phyloP scores from a whole-genome alignment of 2,888 invertebrate genomes.

The Lasioglossum morio region DNA sequence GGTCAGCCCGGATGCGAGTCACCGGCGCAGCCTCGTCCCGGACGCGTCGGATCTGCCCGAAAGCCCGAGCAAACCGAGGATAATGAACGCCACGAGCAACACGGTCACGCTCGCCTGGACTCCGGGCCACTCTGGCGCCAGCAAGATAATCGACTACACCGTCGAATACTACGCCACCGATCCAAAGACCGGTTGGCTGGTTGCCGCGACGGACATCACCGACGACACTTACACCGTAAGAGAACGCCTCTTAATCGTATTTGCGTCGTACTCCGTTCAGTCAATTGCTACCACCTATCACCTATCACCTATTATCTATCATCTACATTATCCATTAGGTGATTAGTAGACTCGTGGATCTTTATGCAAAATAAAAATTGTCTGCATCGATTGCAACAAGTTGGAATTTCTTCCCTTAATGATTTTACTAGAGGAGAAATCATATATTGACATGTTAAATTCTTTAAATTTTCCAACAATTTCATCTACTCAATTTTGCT shows the following conservation, averaged over 20 bases:
- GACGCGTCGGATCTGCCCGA: constrained; percentile 90
- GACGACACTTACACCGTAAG: constrained; percentile 89
- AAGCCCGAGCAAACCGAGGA: constrained; percentile 90
- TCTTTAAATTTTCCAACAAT: too few relatives aligned
- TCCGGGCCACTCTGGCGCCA: constrained; percentile 86
- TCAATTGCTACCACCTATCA: too few relatives aligned
- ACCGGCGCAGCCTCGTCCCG: constrained; percentile 87
- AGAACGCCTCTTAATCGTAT: neutral
- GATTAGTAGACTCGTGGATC: neutral
- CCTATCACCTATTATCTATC: neutral
- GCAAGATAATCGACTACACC: constrained; percentile 88
- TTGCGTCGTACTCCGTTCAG: neutral
- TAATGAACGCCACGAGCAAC: constrained; percentile 88
- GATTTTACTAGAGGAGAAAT: too few relatives aligned
- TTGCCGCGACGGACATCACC: constrained; percentile 89
- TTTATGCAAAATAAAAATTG: too few relatives aligned
- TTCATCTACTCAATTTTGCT: too few relatives aligned
- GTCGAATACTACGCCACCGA: constrained; percentile 92
- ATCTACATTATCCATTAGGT: neutral
- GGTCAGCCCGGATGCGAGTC: constrained; percentile 84
- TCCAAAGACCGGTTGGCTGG: constrained; percentile 91
- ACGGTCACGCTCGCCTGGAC: constrained; percentile 88
- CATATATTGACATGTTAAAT: too few relatives aligned
- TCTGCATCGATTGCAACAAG: too few relatives aligned
- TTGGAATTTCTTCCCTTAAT: too few relatives aligned